phyloP scores from a whole-genome alignment of 1,140 invertebrate genomes.

The Drosophila varians region DNA sequence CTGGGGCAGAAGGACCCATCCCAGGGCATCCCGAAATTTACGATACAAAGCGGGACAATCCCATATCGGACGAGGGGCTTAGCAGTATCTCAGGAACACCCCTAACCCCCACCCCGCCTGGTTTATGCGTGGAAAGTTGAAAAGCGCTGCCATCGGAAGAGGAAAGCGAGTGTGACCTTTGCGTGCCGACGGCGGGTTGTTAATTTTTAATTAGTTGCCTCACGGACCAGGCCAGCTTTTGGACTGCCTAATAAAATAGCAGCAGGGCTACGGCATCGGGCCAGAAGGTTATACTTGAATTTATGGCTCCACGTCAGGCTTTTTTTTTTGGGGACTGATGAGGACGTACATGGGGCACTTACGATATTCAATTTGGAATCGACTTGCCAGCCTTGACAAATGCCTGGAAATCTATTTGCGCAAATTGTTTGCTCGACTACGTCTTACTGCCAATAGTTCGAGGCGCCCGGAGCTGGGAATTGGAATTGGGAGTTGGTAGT shows the following conservation, averaged over 20 bases:
- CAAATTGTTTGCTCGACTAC: constrained; percentile 26
- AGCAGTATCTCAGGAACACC: not conserved
- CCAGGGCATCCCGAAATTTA: constrained; percentile 21
- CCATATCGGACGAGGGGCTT: constrained; percentile 1
- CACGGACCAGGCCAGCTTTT: not conserved
- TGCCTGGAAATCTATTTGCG: constrained; percentile 37
- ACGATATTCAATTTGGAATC: constrained; percentile 5
- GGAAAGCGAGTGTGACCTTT: constrained; percentile 57
- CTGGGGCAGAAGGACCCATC: constrained; percentile 2
- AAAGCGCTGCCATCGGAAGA: constrained; percentile 15
- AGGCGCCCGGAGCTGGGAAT: constrained; percentile 13
- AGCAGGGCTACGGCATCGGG: constrained; percentile 56
- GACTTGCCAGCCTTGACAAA: constrained; percentile 20
- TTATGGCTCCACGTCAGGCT: constrained; percentile 42
- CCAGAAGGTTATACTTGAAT: constrained; percentile 71
- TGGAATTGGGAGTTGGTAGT: not conserved
- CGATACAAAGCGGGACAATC: constrained; percentile 11
- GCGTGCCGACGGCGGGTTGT: constrained; percentile 64
- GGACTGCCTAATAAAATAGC: constrained; percentile 27
- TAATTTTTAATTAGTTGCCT: constrained; percentile 74
- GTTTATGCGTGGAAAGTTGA: constrained; percentile 62
- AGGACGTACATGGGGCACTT: not conserved
- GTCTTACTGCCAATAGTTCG: constrained; percentile 16
- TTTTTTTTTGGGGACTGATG: not conserved
- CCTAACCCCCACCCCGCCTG: not conserved